Conservation (phyloP, 2,888 invertebrate species). For the Polietes domitor region DNA sequence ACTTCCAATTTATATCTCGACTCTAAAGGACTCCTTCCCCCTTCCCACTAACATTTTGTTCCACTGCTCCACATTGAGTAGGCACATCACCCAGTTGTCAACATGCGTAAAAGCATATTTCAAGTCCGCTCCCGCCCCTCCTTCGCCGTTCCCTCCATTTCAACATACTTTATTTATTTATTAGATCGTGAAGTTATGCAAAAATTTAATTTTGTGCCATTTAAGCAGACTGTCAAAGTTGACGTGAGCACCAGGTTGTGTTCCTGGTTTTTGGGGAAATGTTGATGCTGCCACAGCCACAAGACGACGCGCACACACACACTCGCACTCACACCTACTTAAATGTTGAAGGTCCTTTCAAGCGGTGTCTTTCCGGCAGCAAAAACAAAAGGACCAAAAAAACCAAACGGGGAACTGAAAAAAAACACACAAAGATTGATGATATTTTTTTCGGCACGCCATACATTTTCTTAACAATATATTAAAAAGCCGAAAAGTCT, state of each 20-base stretch:
- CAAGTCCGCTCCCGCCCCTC: not conserved
- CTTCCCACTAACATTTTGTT: not conserved
- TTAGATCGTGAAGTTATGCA: conserved; percentile 56
- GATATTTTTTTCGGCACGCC: conserved; percentile 28
- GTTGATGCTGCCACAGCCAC: not conserved
- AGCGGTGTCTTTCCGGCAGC: not conserved
- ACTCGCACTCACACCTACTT: too few species aligned
- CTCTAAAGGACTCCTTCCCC: too few species aligned
- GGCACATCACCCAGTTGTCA: conserved; percentile 5
- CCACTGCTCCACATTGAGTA: not conserved
- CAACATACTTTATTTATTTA: conserved; percentile 46
- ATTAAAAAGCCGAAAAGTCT: conserved; percentile 51
- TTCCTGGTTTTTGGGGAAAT: not conserved
- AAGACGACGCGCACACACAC: not conserved
- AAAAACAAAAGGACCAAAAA: not conserved
- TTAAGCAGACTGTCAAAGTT: conserved; percentile 48
- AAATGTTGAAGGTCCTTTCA: not conserved
- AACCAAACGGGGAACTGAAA: not conserved
- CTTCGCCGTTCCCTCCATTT: not conserved
- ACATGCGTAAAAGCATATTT: not conserved
- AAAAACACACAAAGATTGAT: conserved; percentile 53
- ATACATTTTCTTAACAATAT: conserved; percentile 46
- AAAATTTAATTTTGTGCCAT: conserved; percentile 57
- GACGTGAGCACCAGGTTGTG: conserved; percentile 50
- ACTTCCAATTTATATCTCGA: too few species aligned